These are phyloP conservation scores for Pteropus alecto DNA, from an alignment of 2,113 vertebrate genomes.

Conservation along the genomic window DNA sequence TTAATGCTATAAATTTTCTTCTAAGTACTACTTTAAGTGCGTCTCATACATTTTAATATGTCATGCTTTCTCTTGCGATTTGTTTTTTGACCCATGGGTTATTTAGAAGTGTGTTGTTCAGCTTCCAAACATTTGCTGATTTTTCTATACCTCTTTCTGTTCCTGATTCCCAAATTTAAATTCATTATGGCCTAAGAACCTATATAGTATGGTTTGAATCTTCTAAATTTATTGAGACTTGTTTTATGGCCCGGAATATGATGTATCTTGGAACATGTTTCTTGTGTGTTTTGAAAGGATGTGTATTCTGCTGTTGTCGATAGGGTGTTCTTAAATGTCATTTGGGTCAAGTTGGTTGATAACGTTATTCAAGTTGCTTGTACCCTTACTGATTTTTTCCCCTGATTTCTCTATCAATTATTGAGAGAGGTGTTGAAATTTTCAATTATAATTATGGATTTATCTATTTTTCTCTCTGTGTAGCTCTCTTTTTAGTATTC, in stretches of 20 bases:
- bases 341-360: neutral
- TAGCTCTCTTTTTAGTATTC: neutral
- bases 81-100: neutral
- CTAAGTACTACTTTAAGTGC: neutral
- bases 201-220: neutral
- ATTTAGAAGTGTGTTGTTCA: neutral
- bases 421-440: neutral
- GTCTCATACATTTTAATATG: neutral
- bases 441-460: neutral
- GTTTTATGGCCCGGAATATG: neutral
- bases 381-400: neutral
- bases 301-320: neutral
- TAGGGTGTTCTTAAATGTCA: neutral
- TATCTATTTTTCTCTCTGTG: neutral
- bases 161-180: neutral
- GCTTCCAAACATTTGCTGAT: neutral
- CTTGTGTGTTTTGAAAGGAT: neutral
- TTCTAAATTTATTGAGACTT: neutral
- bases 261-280: neutral
- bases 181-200: neutral
- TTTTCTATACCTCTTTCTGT: neutral
- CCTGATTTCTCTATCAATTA: neutral
- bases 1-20: neutral
- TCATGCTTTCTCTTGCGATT: neutral
- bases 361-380: neutral